phyloP scores from a whole-genome alignment of 2,113 vertebrate species.

The chimpanzee (Pan troglodytes) region NHGRI_mPanTro3-v2.1_pri NC_072411.2:64736001-64736500 shows the following conservation, averaged over 20 bases:
- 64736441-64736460: not conserved
- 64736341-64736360: not conserved
- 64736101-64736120: not conserved
- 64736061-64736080: not conserved
- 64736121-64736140: not conserved
- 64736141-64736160: not conserved
- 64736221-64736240: slow-evolving; percentile 39
- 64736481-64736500: not conserved
- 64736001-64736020: not conserved
- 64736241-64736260: slow-evolving; percentile 21
- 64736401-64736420: not conserved
- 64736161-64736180: slow-evolving; percentile 29
- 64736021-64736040: not conserved
- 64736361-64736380: not conserved
- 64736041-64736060: not conserved
- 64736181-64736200: slow-evolving; percentile 40
- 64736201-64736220: slow-evolving; percentile 9
- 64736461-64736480: slow-evolving; percentile 53
- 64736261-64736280: not conserved
- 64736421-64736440: not conserved
- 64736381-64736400: not conserved
- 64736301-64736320: not conserved
- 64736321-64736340: not conserved
- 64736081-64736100: slow-evolving; percentile 5
- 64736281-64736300: slow-evolving; percentile 47